These are phyloP conservation scores for Monochamus alternatus DNA, from an alignment of 2,888 invertebrate genomes.

Conservation along the genomic window DNA sequence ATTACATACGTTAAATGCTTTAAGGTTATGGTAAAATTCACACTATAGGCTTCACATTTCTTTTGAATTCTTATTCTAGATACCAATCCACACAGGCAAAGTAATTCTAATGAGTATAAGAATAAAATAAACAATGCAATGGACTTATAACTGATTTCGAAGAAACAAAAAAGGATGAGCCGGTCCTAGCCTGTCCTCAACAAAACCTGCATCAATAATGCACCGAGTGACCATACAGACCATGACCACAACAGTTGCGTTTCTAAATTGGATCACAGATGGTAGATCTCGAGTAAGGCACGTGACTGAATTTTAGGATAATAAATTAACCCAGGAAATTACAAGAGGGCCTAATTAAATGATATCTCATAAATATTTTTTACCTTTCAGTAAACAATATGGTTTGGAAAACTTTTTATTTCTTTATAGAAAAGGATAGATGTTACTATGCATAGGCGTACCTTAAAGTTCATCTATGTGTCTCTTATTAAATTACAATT, in stretches of 20 bases:
- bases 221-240: conserved; percentile 23
- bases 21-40: too few relatives aligned
- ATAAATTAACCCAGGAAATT: conserved; percentile 64
- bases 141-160: background rate
- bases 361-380: conserved; percentile 62
- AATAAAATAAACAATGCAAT: background rate
- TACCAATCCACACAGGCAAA: too few relatives aligned
- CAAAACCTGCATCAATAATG: conserved; percentile 27
- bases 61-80: too few relatives aligned
- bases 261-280: conserved; percentile 66
- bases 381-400: conserved; percentile 46
- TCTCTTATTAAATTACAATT: too few relatives aligned
- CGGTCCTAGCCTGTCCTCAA: conserved; percentile 12
- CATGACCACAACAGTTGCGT: conserved; percentile 59
- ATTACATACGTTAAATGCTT: too few relatives aligned
- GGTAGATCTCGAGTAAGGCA: conserved; percentile 66
- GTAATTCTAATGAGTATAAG: too few relatives aligned
- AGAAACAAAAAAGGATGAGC: background rate
- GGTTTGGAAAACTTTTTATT: conserved; percentile 1
- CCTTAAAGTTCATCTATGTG: background rate
- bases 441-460: background rate
- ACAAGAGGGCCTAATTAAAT: conserved; percentile 64
- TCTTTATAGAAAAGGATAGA: background rate
- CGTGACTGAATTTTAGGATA: conserved; percentile 61
- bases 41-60: too few relatives aligned